A percentile compares a stretch with the other conserved stretches of the same genome.
Conservation (phyloP, 2,113 vertebrate genomes). For the Ceratotherium simum region DNA sequence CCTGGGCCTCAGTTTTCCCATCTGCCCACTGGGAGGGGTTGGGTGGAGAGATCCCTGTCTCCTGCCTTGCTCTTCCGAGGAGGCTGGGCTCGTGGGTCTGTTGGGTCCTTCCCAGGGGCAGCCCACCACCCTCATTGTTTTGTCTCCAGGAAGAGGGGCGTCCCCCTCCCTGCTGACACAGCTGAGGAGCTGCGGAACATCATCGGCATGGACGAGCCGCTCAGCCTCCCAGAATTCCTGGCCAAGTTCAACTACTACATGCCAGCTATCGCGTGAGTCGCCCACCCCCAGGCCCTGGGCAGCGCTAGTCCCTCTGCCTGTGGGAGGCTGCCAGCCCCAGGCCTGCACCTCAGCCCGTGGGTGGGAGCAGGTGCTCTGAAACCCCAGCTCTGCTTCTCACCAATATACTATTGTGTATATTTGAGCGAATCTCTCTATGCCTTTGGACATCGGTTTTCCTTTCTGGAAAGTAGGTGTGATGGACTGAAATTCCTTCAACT, state of each 20-base stretch:
- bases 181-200: constrained; percentile 83
- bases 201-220: constrained; percentile 86
- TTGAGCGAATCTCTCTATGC: not conserved
- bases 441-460: not conserved
- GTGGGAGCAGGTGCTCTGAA: too few relatives aligned
- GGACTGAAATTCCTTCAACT: not conserved
- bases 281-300: not conserved
- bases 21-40: not conserved
- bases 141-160: constrained; percentile 89
- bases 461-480: not conserved
- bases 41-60: not conserved
- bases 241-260: constrained; percentile 94
- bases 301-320: accelerated
- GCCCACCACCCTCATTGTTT: not conserved
- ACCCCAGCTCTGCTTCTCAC: not conserved
- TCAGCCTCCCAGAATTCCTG: constrained; percentile 90
- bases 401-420: accelerated
- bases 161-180: constrained; percentile 84
- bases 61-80: not conserved
- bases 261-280: constrained; percentile 95
- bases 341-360: too few relatives aligned
- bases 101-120: not conserved
- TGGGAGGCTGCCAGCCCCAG: not conserved
- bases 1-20: not conserved
- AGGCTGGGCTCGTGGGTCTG: not conserved